A percentile compares a stretch with the other conserved stretches of the same genome.
Conservation (phyloP, 53 echinoderm and acorn worm genomes). For the Stichopus horrens region DNA sequence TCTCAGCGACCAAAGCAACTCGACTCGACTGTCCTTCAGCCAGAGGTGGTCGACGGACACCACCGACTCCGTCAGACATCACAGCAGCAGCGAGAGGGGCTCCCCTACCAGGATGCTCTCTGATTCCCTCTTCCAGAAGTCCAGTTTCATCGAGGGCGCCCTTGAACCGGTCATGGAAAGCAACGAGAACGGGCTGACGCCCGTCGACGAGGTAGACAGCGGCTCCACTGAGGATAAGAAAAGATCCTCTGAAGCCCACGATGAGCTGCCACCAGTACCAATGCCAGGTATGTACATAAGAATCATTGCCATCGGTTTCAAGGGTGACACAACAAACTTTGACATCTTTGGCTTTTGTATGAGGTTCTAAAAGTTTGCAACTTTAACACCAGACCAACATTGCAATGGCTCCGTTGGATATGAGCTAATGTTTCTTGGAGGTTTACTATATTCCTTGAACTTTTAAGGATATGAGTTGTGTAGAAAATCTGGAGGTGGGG, state of each 20-base stretch:
- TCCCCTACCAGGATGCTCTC: not conserved
- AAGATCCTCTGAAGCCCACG: not conserved
- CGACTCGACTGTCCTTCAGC: not conserved
- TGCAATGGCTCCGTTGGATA: too few relatives aligned
- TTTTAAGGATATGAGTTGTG: too few relatives aligned
- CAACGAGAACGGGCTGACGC: constrained; percentile 54
- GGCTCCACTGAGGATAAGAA: not conserved
- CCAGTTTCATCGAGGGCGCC: constrained; percentile 30
- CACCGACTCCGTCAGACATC: not conserved
- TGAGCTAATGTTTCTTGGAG: too few relatives aligned
- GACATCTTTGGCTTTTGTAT: too few relatives aligned
- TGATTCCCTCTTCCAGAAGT: constrained; percentile 22
- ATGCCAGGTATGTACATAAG: not conserved
- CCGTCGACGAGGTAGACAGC: constrained; percentile 31
- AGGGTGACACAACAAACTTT: too few relatives aligned
- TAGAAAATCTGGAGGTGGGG: too few relatives aligned
- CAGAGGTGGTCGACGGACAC: constrained; percentile 21
- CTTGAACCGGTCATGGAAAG: constrained; percentile 62
- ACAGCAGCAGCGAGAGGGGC: not conserved
- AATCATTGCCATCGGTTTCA: too few relatives aligned
- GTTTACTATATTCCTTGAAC: too few relatives aligned
- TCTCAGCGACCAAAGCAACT: constrained; percentile 5
- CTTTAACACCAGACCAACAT: too few relatives aligned
- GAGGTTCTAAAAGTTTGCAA: too few relatives aligned
- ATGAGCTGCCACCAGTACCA: not conserved